phyloP scores from a whole-genome alignment of 2,797 vertebrate genomes.

The Manis javanica region DNA sequence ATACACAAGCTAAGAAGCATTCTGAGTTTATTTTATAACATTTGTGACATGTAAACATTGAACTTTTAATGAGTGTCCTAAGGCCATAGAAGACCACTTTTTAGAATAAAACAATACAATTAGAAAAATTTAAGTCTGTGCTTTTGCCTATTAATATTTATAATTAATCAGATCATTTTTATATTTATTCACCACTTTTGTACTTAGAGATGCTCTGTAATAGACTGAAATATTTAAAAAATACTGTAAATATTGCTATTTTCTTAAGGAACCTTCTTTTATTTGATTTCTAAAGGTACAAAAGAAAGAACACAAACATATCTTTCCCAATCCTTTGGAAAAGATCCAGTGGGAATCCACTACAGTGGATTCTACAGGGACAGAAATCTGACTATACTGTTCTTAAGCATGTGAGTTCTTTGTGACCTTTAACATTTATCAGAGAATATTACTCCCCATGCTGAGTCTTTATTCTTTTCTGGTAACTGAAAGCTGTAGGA shows the following conservation, averaged over 20 bases:
- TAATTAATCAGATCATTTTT: neutral
- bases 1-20: neutral
- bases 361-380: neutral
- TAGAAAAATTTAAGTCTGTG: neutral
- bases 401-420: constrained; percentile 17
- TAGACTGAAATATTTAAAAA: neutral
- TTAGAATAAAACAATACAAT: neutral
- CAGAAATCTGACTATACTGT: neutral
- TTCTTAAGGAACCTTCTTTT: neutral
- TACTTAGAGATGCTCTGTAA: neutral
- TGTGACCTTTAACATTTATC: neutral
- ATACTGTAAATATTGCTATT: neutral
- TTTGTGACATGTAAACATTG: neutral
- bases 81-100: neutral
- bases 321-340: neutral
- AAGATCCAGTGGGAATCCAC: neutral
- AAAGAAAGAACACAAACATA: neutral
- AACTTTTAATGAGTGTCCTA: neutral
- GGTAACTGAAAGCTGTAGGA: neutral
- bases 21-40: neutral
- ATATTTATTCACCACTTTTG: neutral
- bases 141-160: neutral
- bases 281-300: neutral
- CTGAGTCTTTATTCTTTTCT: neutral
- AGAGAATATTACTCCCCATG: neutral